Base-by-base conservation (phyloP, 2,113 vertebrate genomes). In the Tachysurus vachellii region DNA sequence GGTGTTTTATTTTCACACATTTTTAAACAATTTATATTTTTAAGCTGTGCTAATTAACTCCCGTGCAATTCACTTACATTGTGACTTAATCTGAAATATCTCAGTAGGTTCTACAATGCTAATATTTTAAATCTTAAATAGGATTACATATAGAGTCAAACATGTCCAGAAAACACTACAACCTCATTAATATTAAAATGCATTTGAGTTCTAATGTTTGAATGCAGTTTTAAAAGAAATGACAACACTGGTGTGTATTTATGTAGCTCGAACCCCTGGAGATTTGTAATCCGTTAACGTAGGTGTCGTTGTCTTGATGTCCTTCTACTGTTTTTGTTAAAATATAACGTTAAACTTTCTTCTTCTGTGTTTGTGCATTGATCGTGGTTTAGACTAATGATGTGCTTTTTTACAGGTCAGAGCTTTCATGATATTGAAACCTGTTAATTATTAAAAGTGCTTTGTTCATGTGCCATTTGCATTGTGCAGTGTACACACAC, bases 351-450 rank as follows among this genome's bases (percentile, higher is more conserved):
- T 85, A 47, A 87, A 71, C 17, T 50, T 36, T 6, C 53, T 23
- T 47, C 53, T 2, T 31, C 54, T 50, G 66, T 73, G 12, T 73
- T 21, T 73, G 53, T n/a, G 9, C 14, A 81, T 28, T 12, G 50
- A 81, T 86, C 28, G n/a, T 23, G 23, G 61, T 42, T 70, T 47
- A 79, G 71, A 36, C 42, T 47, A 28, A 80, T 53, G 73, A 19
- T 42, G 47, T 85, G 26, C 47, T n/a, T 66, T 64, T 85, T 80
- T 53, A 86, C 68, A 23, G 75, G 6, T 79, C 44, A 16, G 59
- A 21, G 2, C 5, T 68, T 80, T 53, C 14, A 54, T 66, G 8
- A 64, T 47, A 19, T 53, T 79, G 59, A 79, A 64, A 21, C 59
- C 71, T 59, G 59, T 53, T 50, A 14, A 61, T 59, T 47, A 26